Base-by-base conservation (phyloP, 35 echinoderm and acorn worm species). In the Heliocidaris erythrogramma region DNA sequence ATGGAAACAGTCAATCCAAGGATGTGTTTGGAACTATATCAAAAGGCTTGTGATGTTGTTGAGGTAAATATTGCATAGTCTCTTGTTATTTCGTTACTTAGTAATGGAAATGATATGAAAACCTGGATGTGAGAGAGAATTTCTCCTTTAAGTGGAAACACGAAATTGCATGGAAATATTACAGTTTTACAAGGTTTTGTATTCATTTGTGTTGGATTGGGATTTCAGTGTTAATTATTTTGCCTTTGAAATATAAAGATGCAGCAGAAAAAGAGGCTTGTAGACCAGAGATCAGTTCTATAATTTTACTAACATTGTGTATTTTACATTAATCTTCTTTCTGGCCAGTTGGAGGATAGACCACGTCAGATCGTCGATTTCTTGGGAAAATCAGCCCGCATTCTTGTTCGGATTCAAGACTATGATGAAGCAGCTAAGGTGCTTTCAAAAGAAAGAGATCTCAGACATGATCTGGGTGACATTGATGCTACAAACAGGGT, bases 31-130 rank as follows among this genome's bases (percentile, higher is more conserved):
- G 92, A 95, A 30, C 86, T 99, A 48, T 99, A 97, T 95, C 59
- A 96, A 47, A 85, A 97, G 50, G 98, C 98, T 69, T 94, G 92
- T 85, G 98, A 99, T 86, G 96, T 99, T 60, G 98, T 96, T 30
- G 95, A 97, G 97, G 98, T 99, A 93, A 95, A 88, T 88, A 91
- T 49, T 71, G 35, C 35, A 42, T 42, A 42, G 35, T 42, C 35
- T 42, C 35, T 42, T 42, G 35, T 42, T 3, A 42, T 42, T 0
- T 42, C 3, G 35, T 42, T 42, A 42, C 35, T 42, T 42, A 42
- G 35, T 42, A 42, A 42, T 42, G 35, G 35, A 42, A 42, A 42
- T 42, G 3, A 42, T 42, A 3, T 42, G 18, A 32, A 9, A 95
- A 21, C 27, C 16, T 90, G 5, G 49, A 14, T 56, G 6, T 12